Conservation (phyloP, 2,888 invertebrate genomes). For the Lucinisca nassula region DNA sequence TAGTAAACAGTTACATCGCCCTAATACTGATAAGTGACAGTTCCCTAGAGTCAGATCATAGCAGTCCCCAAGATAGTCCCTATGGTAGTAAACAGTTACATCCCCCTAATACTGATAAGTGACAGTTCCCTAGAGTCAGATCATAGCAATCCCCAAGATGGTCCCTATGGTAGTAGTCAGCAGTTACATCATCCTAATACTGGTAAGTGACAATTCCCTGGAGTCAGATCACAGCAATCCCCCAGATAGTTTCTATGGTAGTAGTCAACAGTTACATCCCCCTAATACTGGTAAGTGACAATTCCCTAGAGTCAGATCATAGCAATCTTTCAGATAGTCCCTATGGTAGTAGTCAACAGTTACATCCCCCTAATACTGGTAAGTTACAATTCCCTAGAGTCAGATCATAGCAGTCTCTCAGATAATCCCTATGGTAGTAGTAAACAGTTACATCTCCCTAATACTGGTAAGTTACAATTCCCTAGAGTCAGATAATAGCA, state of each 20-base stretch:
- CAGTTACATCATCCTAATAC: slow-evolving; percentile 71
- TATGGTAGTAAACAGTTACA: too few species aligned
- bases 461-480: slow-evolving; percentile 47
- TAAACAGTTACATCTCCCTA: slow-evolving; percentile 77
- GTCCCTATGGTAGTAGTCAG: slow-evolving; percentile 85
- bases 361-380: slow-evolving; percentile 66
- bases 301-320: slow-evolving; percentile 78
- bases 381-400: slow-evolving; percentile 72
- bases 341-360: slow-evolving; percentile 83
- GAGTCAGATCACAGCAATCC: slow-evolving; percentile 85
- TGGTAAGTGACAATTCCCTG: slow-evolving; percentile 63
- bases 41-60: too few species aligned
- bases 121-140: slow-evolving; percentile 77
- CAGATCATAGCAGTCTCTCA: slow-evolving; percentile 85
- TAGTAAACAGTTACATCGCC: too few species aligned
- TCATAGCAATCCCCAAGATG: slow-evolving; percentile 85
- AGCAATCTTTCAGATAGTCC: slow-evolving; percentile 87
- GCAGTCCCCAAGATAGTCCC: too few species aligned
- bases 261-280: slow-evolving; percentile 79
- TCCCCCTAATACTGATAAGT: slow-evolving; percentile 49
- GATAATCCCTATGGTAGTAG: slow-evolving; percentile 85
- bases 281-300: slow-evolving; percentile 56
- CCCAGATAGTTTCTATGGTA: slow-evolving; percentile 86
- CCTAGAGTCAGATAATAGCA: slow-evolving; percentile 82
- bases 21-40: too few species aligned